phyloP scores from a whole-genome alignment of 2,113 vertebrate species.

The Ivindomyrus marchei region DNA sequence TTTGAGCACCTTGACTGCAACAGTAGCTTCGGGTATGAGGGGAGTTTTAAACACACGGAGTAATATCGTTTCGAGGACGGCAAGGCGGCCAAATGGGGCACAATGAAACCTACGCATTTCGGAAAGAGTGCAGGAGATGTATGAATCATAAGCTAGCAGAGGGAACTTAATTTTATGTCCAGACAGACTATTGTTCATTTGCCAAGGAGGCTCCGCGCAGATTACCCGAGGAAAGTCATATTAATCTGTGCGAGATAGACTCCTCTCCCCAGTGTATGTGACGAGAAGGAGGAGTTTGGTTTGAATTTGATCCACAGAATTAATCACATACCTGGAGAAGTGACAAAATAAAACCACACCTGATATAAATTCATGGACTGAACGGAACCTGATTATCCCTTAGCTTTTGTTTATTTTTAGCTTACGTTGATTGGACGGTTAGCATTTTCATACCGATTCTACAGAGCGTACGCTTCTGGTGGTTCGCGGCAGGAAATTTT shows the following conservation, averaged over 20 bases:
- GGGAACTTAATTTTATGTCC: constrained; percentile 20
- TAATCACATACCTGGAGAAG: neutral
- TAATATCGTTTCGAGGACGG: neutral
- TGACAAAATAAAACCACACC: neutral
- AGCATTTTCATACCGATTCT: neutral
- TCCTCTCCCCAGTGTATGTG: constrained; percentile 3
- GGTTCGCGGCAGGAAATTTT: neutral
- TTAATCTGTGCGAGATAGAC: constrained; percentile 19
- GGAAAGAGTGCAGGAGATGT: neutral
- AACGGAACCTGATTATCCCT: neutral
- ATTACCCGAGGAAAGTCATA: constrained; percentile 8
- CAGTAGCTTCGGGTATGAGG: constrained; percentile 6
- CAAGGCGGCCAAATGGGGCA: neutral
- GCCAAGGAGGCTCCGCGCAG: neutral
- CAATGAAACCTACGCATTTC: neutral
- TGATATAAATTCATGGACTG: constrained; percentile 8
- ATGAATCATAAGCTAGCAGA: constrained; percentile 11
- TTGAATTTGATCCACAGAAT: constrained; percentile 17
- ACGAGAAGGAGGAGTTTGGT: neutral
- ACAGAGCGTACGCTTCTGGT: neutral
- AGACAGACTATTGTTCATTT: constrained; percentile 22
- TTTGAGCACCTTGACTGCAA: constrained; percentile 11
- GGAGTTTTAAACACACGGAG: neutral
- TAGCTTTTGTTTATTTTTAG: neutral
- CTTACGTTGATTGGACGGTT: neutral